Percentiles rank a stretch among this genome's conserved stretches.
Evolutionary conservation across 1,140 invertebrate species (phyloP).

Genomic region (Drosophila lini): DNA sequence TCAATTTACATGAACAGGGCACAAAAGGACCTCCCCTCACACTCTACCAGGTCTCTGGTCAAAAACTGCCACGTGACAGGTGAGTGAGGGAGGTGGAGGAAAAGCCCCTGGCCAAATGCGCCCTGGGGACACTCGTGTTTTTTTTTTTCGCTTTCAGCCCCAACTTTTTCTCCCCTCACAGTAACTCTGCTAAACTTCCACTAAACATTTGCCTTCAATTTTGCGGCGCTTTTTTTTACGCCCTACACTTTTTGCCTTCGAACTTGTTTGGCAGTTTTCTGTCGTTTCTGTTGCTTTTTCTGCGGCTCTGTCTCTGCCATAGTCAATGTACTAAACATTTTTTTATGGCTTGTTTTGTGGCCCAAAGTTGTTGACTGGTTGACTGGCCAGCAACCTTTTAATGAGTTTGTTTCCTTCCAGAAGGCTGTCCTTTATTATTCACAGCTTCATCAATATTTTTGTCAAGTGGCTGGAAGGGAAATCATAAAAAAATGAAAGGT

Average conservation of each 20-base stretch:
- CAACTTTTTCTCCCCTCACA: conserved; percentile 32
- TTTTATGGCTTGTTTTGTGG: conserved; percentile 75
- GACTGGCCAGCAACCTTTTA: conserved; percentile 49
- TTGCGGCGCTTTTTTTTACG: conserved; percentile 37
- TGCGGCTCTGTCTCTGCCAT: conserved; percentile 37
- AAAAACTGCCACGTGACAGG: conserved; percentile 69
- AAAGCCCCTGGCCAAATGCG: conserved; percentile 48
- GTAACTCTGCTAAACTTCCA: conserved; percentile 58
- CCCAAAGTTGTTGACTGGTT: conserved; percentile 62
- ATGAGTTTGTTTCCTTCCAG: conserved; percentile 47
- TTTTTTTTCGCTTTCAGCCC: conserved; percentile 18
- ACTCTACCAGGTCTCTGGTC: conserved; percentile 18
- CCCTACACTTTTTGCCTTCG: conserved; percentile 23
- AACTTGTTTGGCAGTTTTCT: conserved; percentile 65
- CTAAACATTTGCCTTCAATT: conserved; percentile 78
- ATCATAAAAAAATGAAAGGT: conserved; percentile 3
- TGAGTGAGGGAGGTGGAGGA: conserved; percentile 33
- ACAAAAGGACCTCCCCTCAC: conserved; percentile 47
- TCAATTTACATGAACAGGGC: conserved; percentile 71
- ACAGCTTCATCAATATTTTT: conserved; percentile 41
- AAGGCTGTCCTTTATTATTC: conserved; percentile 24
- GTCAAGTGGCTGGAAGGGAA: conserved; percentile 1
- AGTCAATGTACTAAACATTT: conserved; percentile 56
- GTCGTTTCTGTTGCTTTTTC: conserved; percentile 46
- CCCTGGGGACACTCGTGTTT: conserved; percentile 61